A percentile compares a stretch with the other conserved stretches of the same genome.
These are phyloP conservation scores for Antechinus flavipes DNA, from an alignment of 2,113 vertebrate species.

Conservation along the genomic window DNA sequence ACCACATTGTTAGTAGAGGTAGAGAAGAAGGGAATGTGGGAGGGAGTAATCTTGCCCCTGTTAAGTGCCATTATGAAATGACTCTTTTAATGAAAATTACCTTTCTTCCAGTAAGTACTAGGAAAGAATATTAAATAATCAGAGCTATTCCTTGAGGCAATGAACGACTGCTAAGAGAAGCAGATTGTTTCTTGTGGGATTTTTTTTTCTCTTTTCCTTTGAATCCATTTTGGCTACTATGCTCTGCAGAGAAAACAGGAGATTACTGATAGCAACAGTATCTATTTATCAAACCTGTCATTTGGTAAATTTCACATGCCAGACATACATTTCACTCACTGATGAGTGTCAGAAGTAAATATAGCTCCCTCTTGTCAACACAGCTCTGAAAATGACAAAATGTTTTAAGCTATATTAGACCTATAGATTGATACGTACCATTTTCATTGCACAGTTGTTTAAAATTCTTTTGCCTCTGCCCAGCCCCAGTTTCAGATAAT, in stretches of 20 bases:
- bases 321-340: slow-evolving; percentile 27
- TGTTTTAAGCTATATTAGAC: neutral
- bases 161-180: neutral
- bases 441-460: neutral
- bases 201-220: neutral
- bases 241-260: neutral
- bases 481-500: slow-evolving; percentile 11
- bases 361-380: neutral
- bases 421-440: neutral
- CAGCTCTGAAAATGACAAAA: neutral
- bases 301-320: neutral
- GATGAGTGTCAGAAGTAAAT: slow-evolving; percentile 10
- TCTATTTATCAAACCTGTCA: neutral
- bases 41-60: neutral
- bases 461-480: neutral
- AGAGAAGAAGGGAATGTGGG: neutral
- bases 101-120: slow-evolving; percentile 9
- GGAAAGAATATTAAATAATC: slow-evolving; percentile 46
- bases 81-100: slow-evolving; percentile 38
- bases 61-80: neutral
- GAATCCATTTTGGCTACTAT: neutral
- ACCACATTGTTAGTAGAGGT: neutral
- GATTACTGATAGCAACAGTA: neutral
- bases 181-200: neutral
- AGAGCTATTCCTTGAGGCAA: neutral